Conservation (phyloP, 2,113 vertebrate genomes). For the Probosciger aterrimus region DNA sequence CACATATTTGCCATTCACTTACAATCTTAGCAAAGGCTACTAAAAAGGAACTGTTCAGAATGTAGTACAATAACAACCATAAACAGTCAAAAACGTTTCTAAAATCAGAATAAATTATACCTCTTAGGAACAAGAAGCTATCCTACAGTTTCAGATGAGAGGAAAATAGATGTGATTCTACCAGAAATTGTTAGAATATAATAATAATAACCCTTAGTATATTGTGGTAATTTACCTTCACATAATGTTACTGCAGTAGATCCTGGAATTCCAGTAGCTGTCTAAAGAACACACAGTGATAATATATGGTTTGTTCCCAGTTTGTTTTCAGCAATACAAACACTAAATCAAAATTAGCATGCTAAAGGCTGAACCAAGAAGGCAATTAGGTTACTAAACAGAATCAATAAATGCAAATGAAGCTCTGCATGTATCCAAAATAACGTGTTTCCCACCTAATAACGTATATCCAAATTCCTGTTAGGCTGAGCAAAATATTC, state of each 20-base stretch:
- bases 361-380: slow-evolving; percentile 59
- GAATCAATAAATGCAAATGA: slow-evolving; percentile 60
- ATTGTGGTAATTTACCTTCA: slow-evolving; percentile 63
- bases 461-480: slow-evolving; percentile 32
- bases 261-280: slow-evolving; percentile 51
- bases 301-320: slow-evolving; percentile 63
- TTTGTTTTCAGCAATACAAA: slow-evolving; percentile 72
- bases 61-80: not conserved
- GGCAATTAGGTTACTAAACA: slow-evolving; percentile 59
- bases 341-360: slow-evolving; percentile 72
- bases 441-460: not conserved
- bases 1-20: slow-evolving; percentile 3
- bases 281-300: slow-evolving; percentile 55
- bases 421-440: slow-evolving; percentile 40
- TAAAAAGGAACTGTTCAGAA: slow-evolving; percentile 24
- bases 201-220: slow-evolving; percentile 51
- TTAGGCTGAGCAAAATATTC: slow-evolving; percentile 23
- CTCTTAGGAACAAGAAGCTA: not conserved
- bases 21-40: not conserved
- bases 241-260: slow-evolving; percentile 43
- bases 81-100: not conserved
- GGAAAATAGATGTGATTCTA: slow-evolving; percentile 1
- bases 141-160: slow-evolving; percentile 1
- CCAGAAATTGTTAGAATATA: slow-evolving; percentile 27
- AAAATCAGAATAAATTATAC: not conserved